phyloP scores from a whole-genome alignment of 2,113 vertebrate species.

The Raja brachyura region DNA sequence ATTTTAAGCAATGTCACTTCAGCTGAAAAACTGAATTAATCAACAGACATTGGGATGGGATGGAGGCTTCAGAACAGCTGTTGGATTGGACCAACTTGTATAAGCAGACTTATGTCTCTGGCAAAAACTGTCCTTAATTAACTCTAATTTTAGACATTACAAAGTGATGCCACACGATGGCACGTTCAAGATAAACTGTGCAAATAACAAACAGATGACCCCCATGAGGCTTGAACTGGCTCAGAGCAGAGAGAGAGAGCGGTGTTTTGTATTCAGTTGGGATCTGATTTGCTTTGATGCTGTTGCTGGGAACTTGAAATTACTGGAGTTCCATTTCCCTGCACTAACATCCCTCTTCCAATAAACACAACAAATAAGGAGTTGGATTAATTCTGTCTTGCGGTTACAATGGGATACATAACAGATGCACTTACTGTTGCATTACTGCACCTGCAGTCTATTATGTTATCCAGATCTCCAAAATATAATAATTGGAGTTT shows the following conservation, averaged over 20 bases:
- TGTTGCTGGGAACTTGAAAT: not conserved
- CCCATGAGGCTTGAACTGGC: not conserved
- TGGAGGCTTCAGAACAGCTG: not conserved
- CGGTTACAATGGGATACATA: not conserved
- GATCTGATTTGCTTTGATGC: not conserved
- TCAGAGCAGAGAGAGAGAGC: not conserved
- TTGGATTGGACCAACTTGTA: not conserved
- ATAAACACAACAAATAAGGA: not conserved
- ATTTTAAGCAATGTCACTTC: too few species aligned
- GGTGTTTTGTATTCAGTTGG: not conserved
- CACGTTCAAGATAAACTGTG: not conserved
- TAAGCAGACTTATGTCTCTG: not conserved
- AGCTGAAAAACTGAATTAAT: not conserved
- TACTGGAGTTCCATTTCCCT: not conserved
- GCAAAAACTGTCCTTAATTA: not conserved
- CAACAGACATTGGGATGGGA: not conserved
- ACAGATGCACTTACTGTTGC: not conserved
- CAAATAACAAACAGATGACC: not conserved
- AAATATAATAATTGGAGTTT: not conserved
- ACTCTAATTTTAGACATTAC: not conserved
- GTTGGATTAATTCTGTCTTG: not conserved
- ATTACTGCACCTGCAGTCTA: not conserved
- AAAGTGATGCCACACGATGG: not conserved
- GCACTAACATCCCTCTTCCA: not conserved
- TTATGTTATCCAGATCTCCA: not conserved